Conservation (phyloP, 35 echinoderm and acorn worm species). For the Stichopus chloronotus region DNA sequence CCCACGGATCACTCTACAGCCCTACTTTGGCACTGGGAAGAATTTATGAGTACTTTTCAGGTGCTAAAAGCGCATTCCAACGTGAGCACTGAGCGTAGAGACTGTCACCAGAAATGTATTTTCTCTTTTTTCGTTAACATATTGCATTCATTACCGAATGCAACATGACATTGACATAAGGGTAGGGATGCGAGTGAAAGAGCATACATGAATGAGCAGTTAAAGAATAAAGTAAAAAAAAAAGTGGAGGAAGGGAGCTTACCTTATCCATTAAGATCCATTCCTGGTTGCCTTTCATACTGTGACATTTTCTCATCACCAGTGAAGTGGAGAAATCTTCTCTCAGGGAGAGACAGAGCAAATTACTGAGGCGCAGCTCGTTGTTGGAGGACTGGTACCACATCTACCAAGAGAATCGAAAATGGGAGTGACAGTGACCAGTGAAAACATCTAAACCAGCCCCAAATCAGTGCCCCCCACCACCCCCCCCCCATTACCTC, state of each 20-base stretch:
- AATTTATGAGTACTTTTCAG: no score
- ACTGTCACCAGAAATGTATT: no score
- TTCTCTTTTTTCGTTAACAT: no score
- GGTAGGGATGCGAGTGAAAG: no score
- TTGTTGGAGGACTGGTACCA: constrained; percentile 81
- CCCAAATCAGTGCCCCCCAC: not conserved
- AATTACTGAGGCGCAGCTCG: constrained; percentile 75
- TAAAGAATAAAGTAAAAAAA: no score
- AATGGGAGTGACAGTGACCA: not conserved
- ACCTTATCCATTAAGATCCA: constrained; percentile 80
- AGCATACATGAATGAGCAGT: no score
- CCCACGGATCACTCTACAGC: no score
- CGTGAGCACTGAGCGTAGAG: no score
- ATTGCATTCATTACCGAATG: no score
- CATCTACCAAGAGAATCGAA: constrained; percentile 46
- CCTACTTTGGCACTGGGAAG: no score
- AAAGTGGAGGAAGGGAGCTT: not conserved
- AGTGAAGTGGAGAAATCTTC: constrained; percentile 60
- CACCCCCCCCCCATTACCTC: not conserved
- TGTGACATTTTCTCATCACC: constrained; percentile 87
- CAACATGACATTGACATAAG: no score
- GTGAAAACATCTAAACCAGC: not conserved
- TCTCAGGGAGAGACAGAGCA: constrained; percentile 76
- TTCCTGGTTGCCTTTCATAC: constrained; percentile 79
- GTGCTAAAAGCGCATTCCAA: no score